Evolutionary conservation across 2,113 vertebrate genomes (phyloP).

Genomic region (Vimba vimba): DNA sequence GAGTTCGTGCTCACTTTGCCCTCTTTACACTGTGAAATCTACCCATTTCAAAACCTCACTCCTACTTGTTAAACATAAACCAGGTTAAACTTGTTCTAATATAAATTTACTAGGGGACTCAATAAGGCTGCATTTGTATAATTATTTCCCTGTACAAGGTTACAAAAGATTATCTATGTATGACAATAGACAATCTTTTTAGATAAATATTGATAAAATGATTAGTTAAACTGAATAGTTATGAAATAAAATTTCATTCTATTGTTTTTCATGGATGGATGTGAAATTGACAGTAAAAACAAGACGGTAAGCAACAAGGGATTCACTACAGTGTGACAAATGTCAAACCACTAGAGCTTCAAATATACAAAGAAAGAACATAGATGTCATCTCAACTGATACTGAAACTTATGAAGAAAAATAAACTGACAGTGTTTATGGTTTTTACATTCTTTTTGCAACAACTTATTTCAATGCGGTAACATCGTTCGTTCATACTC

Average conservation of each 20-base stretch:
- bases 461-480: not conserved
- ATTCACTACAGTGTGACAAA: too few species aligned
- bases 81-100: constrained; percentile 23
- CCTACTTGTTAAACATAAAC: constrained; percentile 30
- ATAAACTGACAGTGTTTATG: too few species aligned
- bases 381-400: too few species aligned
- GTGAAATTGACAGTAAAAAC: too few species aligned
- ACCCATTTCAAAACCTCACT: not conserved
- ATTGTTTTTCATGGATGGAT: too few species aligned
- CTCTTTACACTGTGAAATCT: not conserved
- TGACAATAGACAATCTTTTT: not conserved
- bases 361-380: too few species aligned
- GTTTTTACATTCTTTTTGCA: not conserved
- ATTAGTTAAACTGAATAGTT: too few species aligned
- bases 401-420: too few species aligned
- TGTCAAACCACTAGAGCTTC: too few species aligned
- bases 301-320: too few species aligned
- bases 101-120: not conserved
- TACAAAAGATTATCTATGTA: not conserved
- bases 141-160: not conserved
- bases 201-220: too few species aligned
- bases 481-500: not conserved
- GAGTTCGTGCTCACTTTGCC: not conserved
- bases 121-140: not conserved
- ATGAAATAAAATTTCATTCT: too few species aligned